Evolutionary conservation across 2,797 vertebrate species (phyloP).

Genomic region (Tamandua tetradactyla): DNA sequence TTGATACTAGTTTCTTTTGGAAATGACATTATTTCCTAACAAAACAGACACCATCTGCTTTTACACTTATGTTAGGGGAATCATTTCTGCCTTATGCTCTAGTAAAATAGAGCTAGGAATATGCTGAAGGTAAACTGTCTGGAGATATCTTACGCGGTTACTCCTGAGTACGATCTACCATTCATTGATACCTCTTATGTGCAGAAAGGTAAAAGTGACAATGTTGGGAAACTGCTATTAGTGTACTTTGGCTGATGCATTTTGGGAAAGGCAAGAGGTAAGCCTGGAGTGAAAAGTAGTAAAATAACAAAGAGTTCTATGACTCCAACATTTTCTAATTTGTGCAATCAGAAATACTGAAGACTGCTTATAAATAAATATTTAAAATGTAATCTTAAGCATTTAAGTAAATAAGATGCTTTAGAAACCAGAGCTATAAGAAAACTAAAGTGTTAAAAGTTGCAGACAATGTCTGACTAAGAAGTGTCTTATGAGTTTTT

Average conservation of each 20-base stretch:
- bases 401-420: background rate
- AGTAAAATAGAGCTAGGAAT: background rate
- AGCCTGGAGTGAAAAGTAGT: background rate
- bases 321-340: background rate
- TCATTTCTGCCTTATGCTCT: conserved; percentile 35
- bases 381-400: conserved; percentile 54
- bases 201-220: background rate
- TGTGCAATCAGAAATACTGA: conserved; percentile 10
- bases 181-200: conserved; percentile 30
- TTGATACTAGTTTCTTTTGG: conserved; percentile 35
- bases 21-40: conserved; percentile 23
- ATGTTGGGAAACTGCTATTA: background rate
- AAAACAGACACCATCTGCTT: background rate
- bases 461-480: background rate
- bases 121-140: background rate
- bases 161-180: background rate
- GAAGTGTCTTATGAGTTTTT: background rate
- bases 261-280: conserved; percentile 26
- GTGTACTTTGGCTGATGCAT: background rate
- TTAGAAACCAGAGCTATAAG: conserved; percentile 32
- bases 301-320: conserved; percentile 11
- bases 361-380: conserved; percentile 25
- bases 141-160: background rate
- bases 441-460: conserved; percentile 30
- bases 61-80: background rate